phyloP scores from a whole-genome alignment of 2,113 vertebrate genomes.

The Pagrus major region DNA sequence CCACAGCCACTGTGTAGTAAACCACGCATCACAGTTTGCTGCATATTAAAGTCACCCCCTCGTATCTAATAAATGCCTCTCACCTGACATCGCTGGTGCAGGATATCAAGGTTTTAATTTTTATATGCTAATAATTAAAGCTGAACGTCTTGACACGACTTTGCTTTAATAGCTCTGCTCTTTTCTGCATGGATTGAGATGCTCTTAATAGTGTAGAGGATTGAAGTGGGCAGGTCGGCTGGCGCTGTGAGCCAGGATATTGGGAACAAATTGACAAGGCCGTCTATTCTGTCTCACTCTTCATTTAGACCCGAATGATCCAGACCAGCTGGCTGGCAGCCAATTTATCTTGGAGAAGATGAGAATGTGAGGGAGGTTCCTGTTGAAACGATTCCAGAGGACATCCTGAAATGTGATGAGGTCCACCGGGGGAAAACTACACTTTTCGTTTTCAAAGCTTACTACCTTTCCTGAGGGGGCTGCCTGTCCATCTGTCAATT shows the following conservation, averaged over 20 bases:
- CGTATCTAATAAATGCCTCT: conserved; percentile 30
- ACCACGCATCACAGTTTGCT: conserved; percentile 59
- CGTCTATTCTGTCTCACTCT: conserved; percentile 79
- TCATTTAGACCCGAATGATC: conserved; percentile 82
- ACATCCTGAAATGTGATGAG: conserved; percentile 63
- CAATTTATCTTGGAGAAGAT: conserved; percentile 83
- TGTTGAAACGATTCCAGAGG: conserved; percentile 63
- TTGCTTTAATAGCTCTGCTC: conserved; percentile 63
- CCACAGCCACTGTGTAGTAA: conserved; percentile 67
- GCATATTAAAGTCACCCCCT: conserved; percentile 52
- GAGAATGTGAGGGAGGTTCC: conserved; percentile 73
- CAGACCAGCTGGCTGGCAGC: conserved; percentile 79
- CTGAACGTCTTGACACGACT: conserved; percentile 46
- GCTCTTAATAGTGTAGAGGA: conserved; percentile 74
- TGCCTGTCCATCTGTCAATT: background rate
- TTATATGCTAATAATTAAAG: conserved; percentile 61
- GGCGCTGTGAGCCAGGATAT: conserved; percentile 74
- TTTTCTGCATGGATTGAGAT: conserved; percentile 70
- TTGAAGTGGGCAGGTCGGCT: conserved; percentile 73
- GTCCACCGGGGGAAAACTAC: conserved; percentile 20
- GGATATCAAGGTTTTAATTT: conserved; percentile 64
- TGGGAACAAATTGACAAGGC: conserved; percentile 85
- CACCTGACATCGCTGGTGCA: conserved; percentile 37
- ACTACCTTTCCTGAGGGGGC: background rate
- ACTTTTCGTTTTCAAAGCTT: conserved; percentile 14